phyloP scores from a whole-genome alignment of 2,888 invertebrate species.

The Cheilosia grossa region DNA sequence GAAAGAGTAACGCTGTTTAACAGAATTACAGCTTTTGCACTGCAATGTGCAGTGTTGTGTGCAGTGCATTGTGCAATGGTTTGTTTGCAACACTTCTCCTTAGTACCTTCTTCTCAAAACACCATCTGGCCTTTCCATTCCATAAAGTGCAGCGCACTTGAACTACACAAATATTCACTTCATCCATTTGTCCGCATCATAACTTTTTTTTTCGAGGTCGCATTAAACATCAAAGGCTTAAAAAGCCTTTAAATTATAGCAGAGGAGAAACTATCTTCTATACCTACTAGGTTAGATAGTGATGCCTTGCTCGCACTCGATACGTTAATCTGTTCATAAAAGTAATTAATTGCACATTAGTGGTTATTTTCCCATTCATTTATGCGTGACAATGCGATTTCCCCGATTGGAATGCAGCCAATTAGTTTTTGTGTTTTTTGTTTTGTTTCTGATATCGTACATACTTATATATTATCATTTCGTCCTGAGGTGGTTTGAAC shows the following conservation, averaged over 20 bases:
- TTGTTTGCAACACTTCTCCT: no score
- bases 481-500: conserved; percentile 5
- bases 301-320: no score
- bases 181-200: no score
- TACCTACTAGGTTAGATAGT: background rate
- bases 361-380: background rate
- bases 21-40: conserved; percentile 10
- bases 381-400: background rate
- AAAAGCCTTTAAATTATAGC: background rate
- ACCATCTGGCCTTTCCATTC: no score
- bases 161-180: no score
- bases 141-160: no score
- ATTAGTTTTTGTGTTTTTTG: conserved; percentile 3
- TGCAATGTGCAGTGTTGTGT: no score
- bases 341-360: background rate
- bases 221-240: background rate
- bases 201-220: no score
- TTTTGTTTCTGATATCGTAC: no score
- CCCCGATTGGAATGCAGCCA: background rate
- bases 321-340: background rate
- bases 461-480: conserved; percentile 32
- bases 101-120: no score
- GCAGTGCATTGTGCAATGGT: no score
- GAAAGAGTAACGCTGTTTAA: background rate
- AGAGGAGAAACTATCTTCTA: background rate